Percentiles rank a stretch among this genome's conserved stretches.
Evolutionary conservation across 2,797 vertebrate species (phyloP).

Genomic region (Jordanella pulchra): DNA sequence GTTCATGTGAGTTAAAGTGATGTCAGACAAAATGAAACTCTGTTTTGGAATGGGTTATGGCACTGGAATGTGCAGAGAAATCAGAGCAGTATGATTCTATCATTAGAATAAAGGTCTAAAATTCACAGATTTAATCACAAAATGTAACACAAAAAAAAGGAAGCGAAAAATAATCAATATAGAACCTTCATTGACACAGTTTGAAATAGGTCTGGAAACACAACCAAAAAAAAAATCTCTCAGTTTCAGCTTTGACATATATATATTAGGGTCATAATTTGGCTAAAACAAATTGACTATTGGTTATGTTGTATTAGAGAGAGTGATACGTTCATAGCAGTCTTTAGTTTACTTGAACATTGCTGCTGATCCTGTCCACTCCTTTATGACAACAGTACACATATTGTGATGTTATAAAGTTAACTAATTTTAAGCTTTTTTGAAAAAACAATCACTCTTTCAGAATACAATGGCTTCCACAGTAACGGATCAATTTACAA

Average conservation of each 20-base stretch:
- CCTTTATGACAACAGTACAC: neutral
- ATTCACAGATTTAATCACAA: conserved; percentile 20
- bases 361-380: neutral
- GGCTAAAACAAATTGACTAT: neutral
- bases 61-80: conserved; percentile 10
- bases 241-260: neutral
- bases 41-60: conserved; percentile 1
- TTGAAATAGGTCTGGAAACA: neutral
- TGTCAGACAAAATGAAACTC: neutral
- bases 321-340: neutral
- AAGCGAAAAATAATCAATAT: neutral
- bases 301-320: neutral
- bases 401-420: neutral
- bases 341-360: neutral
- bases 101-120: conserved; percentile 27
- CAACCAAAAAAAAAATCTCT: neutral
- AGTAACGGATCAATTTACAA: too few relatives aligned
- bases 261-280: neutral
- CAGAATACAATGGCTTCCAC: too few relatives aligned
- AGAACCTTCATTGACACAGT: neutral
- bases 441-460: too few relatives aligned
- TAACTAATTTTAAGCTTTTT: neutral
- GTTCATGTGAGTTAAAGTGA: neutral
- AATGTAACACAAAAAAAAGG: neutral
- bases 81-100: conserved; percentile 44